Conservation (phyloP, 2,888 invertebrate species). For the Tridacna gigas region DNA sequence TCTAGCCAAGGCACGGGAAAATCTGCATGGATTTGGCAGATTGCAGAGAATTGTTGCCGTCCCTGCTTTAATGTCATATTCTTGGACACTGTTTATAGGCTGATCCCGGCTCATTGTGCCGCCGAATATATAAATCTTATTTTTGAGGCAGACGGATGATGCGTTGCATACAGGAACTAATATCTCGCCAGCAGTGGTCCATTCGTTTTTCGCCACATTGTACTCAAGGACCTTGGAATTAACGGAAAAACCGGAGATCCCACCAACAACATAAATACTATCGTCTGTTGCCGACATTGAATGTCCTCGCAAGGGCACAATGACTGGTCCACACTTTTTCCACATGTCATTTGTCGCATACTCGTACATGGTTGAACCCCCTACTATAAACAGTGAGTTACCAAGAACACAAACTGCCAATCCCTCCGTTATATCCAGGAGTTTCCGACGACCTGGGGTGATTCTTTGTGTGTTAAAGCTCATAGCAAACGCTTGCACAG, state of each 20-base stretch:
- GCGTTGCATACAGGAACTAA: constrained; percentile 47
- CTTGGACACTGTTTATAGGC: constrained; percentile 43
- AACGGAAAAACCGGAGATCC: constrained; percentile 7
- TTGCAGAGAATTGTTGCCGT: constrained; percentile 38
- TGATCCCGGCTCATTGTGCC: constrained; percentile 26
- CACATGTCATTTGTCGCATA: neutral
- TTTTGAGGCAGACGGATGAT: constrained; percentile 38
- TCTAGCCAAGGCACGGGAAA: constrained; percentile 41
- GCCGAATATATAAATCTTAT: constrained; percentile 51
- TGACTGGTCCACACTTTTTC: neutral
- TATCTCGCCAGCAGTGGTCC: constrained; percentile 46
- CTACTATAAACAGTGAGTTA: neutral
- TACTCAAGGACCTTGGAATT: constrained; percentile 43
- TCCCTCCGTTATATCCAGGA: neutral
- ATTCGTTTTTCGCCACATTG: constrained; percentile 28
- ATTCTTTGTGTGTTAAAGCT: neutral
- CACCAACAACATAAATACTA: constrained; percentile 41
- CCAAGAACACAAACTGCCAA: constrained; percentile 10
- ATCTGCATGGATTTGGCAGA: constrained; percentile 40
- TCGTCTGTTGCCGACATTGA: constrained; percentile 42
- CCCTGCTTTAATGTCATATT: constrained; percentile 34
- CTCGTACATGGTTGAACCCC: constrained; percentile 5
- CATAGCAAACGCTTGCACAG: neutral
- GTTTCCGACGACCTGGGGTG: neutral
- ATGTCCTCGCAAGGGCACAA: constrained; percentile 28